Conservation (phyloP, 2,888 invertebrate genomes). For the Scrobipalpa costella region DNA sequence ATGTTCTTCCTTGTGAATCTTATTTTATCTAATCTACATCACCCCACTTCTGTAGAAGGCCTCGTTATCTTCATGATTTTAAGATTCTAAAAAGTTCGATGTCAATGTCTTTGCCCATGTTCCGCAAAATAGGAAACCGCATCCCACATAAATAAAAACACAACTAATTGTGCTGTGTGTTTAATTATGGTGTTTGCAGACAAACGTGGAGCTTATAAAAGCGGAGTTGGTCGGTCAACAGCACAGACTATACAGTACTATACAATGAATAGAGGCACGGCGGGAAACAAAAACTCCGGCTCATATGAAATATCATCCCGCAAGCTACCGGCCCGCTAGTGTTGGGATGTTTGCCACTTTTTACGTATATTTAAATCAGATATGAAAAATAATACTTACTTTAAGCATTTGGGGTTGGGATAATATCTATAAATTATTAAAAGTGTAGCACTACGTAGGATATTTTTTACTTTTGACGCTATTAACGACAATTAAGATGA, state of each 20-base stretch:
- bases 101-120: conserved; percentile 1
- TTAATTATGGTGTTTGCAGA: conserved; percentile 23
- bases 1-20: too few species aligned
- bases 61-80: too few species aligned
- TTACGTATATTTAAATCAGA: neutral
- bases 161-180: neutral
- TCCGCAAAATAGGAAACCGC: neutral
- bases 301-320: conserved; percentile 51
- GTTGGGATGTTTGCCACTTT: neutral
- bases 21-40: too few species aligned
- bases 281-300: conserved; percentile 33
- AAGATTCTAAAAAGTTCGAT: neutral
- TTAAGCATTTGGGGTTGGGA: too few species aligned
- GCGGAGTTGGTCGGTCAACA: conserved; percentile 18
- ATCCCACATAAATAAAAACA: neutral
- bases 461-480: too few species aligned
- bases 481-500: too few species aligned
- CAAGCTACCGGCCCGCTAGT: conserved; percentile 32
- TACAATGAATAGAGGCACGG: conserved; percentile 20
- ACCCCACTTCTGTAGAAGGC: too few species aligned
- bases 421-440: too few species aligned
- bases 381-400: too few species aligned
- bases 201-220: conserved; percentile 19
- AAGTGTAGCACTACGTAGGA: too few species aligned
- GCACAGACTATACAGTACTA: conserved; percentile 4